Conservation (phyloP, 30 jellyfish, hydroid and myxozoan species). For the Aurelia coerulea region DNA sequence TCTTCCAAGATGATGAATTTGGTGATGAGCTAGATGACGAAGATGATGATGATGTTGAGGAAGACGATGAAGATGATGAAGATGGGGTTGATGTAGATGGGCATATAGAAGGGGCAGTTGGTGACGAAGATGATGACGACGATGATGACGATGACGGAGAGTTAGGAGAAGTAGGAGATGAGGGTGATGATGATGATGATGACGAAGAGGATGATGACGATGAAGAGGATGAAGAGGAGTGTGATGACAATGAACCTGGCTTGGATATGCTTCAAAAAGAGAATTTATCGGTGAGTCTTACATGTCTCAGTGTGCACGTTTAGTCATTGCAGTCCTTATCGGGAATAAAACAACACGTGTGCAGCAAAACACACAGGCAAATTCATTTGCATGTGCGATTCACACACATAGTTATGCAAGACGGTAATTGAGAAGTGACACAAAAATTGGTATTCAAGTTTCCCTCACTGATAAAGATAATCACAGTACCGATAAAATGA, state of each 20-base stretch:
- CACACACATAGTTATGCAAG: too few relatives aligned
- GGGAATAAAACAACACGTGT: too few relatives aligned
- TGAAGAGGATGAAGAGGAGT: slow-evolving; percentile 70
- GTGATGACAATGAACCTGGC: slow-evolving; percentile 89
- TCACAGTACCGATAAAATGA: too few relatives aligned
- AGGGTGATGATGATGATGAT: slow-evolving; percentile 75
- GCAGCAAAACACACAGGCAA: too few relatives aligned
- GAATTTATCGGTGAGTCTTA: slow-evolving; percentile 69
- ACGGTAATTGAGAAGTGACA: too few relatives aligned
- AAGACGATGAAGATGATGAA: slow-evolving; percentile 66
- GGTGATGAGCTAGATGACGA: slow-evolving; percentile 70
- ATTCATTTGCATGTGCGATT: too few relatives aligned
- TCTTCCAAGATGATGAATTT: slow-evolving; percentile 42
- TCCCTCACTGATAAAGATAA: too few relatives aligned
- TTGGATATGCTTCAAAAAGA: slow-evolving; percentile 86
- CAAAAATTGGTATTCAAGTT: too few relatives aligned
- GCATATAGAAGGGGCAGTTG: slow-evolving; percentile 61
- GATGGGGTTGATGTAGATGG: slow-evolving; percentile 75
- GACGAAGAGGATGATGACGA: slow-evolving; percentile 87
- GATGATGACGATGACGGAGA: slow-evolving; percentile 84
- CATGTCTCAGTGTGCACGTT: background rate
- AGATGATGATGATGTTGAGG: slow-evolving; percentile 69
- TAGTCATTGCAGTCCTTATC: background rate
- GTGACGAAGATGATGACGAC: slow-evolving; percentile 78
- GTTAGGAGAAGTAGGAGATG: slow-evolving; percentile 51